Base-by-base conservation (phyloP, 2,113 vertebrate genomes). In the Tautogolabrus adspersus region DNA sequence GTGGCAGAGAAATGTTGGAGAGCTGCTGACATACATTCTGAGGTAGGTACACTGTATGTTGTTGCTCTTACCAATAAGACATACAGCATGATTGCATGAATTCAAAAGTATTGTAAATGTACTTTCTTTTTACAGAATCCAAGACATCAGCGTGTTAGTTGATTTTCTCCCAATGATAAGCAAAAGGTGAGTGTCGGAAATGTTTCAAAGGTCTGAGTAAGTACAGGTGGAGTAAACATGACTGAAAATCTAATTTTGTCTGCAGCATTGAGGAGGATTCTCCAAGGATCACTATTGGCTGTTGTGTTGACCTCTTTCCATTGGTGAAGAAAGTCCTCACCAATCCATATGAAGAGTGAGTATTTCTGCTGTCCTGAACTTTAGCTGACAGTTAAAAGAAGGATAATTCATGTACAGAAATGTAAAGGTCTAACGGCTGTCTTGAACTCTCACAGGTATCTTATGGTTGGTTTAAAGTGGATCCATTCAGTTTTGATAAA, bases 271-370 rank as follows among this genome's bases (percentile, higher is more conserved):
- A 96, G 87, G 94, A 97, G 83, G 94, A 95, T 83, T 96, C 95
- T 69, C 75, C 95, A 1, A 94, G 86, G 73, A 88, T 99, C 82
- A 94, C 95, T 63, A 93, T 96, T 82, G 97, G 97, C 90, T 96
- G 95, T 89, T 99, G 97, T 90, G 96, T 99, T 75, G 97, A 98
- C 90, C 95, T 97, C 65, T 93, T 98, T 72, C 96, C 97, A 79
- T 92, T 97, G 82, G 96, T 98, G 70, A 95, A 94, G 77, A 96
- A 92, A 49, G 88, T 97, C 54, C 95, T 98, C 90, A 94, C 90
- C 88, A 96, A 93, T 92, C 96, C 92, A 76, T 98, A 96, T 47
- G 97, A 98, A 96, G 96, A 97, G 97, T 98, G 91, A 96, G 97
- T 96, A 52, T 73, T 63, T 40, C 26, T 40, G 6, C 18, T 58